A percentile compares a stretch with the other conserved stretches of the same genome.
Conservation (phyloP, 1,140 invertebrate genomes). For the Trachymyrmex cornetzi region DNA sequence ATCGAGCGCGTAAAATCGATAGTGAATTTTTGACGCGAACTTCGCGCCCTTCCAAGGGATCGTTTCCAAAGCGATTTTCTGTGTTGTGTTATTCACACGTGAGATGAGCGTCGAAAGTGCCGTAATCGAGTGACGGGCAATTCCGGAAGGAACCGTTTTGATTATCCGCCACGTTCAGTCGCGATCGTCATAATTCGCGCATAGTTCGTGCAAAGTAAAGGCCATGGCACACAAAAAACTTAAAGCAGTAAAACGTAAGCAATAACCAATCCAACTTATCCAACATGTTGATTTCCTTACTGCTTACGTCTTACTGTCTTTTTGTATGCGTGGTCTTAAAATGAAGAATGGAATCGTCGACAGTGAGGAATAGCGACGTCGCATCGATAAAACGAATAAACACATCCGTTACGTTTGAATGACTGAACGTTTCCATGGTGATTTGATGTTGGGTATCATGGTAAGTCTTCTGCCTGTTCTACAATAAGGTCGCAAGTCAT, state of each 20-base stretch:
- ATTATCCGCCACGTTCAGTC: too few species aligned
- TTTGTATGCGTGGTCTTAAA: neutral
- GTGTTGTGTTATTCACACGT: neutral
- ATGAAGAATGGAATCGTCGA: neutral
- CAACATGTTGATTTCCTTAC: too few species aligned
- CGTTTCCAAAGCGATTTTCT: neutral
- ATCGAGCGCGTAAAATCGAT: neutral
- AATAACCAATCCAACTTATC: too few species aligned
- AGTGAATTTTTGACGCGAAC: neutral
- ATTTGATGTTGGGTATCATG: neutral
- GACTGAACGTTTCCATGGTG: neutral
- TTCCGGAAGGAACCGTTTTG: neutral
- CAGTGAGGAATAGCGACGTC: neutral
- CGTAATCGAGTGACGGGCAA: neutral
- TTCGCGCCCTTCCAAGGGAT: too few species aligned
- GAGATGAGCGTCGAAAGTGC: neutral
- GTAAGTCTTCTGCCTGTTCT: too few species aligned
- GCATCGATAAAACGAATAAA: conserved; percentile 19
- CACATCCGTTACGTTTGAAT: neutral
- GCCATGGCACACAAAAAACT: too few species aligned
- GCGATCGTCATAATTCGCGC: neutral
- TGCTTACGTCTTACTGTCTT: too few species aligned
- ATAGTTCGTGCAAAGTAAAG: too few species aligned
- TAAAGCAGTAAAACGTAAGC: too few species aligned
- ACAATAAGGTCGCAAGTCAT: too few species aligned